Conservation (phyloP, 2,113 vertebrate species). For the Axis porcinus region DNA sequence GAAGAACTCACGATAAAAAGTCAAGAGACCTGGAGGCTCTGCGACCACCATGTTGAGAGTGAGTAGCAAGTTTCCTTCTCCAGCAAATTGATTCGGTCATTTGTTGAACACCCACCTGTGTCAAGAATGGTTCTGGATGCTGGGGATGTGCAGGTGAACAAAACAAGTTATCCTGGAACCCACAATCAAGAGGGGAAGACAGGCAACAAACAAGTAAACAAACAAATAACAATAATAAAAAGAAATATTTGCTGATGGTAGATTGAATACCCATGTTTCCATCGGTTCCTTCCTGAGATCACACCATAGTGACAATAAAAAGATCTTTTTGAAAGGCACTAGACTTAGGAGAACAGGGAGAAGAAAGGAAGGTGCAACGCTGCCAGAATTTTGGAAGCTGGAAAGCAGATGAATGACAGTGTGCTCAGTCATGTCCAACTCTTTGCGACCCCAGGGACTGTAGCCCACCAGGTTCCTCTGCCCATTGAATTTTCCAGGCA, state of each 20-base stretch:
- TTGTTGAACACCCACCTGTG: not conserved
- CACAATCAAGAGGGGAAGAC: not conserved
- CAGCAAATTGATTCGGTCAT: not conserved
- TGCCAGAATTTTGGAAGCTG: not conserved
- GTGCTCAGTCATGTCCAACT: not conserved
- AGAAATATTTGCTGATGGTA: not conserved
- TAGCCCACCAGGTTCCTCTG: not conserved
- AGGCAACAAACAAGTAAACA: not conserved
- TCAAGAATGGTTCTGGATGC: not conserved
- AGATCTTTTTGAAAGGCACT: not conserved
- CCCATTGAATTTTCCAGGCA: not conserved
- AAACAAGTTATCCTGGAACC: not conserved
- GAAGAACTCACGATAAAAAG: not conserved
- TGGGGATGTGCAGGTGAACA: not conserved
- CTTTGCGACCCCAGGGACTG: not conserved
- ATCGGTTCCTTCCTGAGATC: not conserved
- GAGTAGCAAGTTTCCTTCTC: not conserved
- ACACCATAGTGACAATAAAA: not conserved
- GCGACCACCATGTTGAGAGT: not conserved
- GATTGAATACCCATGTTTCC: not conserved
- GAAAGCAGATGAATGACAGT: not conserved
- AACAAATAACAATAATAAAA: not conserved
- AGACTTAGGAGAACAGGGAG: not conserved
- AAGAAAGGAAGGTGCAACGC: not conserved
- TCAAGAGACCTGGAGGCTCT: not conserved